Percentiles rank a stretch among this genome's conserved stretches.
Evolutionary conservation across 2,888 invertebrate species (phyloP).

Genomic region (Megastigmus dorsalis): DNA sequence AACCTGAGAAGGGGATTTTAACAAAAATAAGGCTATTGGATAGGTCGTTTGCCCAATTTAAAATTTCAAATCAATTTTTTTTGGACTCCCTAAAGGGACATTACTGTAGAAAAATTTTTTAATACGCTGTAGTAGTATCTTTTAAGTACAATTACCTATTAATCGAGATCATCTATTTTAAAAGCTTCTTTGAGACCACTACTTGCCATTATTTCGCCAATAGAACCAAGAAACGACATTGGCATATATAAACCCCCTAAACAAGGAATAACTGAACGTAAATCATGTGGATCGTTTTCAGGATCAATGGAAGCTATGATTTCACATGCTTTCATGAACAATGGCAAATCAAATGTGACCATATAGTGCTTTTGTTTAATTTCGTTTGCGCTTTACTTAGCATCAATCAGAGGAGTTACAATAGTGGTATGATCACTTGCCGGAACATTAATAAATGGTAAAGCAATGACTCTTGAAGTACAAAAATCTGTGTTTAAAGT

Average conservation of each 20-base stretch:
- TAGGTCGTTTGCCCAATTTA: too few relatives aligned
- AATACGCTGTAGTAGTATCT: too few relatives aligned
- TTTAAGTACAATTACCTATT: too few relatives aligned
- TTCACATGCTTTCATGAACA: slow-evolving; percentile 63
- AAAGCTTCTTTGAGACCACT: too few relatives aligned
- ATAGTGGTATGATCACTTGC: slow-evolving; percentile 62
- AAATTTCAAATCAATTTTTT: too few relatives aligned
- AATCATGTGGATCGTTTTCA: slow-evolving; percentile 56
- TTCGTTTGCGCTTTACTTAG: slow-evolving; percentile 3
- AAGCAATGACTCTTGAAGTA: slow-evolving; percentile 59
- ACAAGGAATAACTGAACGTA: slow-evolving; percentile 57
- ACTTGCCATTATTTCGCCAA: background rate
- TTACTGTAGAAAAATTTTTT: too few relatives aligned
- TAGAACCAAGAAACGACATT: background rate
- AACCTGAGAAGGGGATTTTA: too few relatives aligned
- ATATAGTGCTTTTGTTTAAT: slow-evolving; percentile 54
- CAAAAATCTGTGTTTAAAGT: slow-evolving; percentile 52
- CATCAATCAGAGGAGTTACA: slow-evolving; percentile 60
- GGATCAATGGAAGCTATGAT: slow-evolving; percentile 59
- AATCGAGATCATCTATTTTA: too few relatives aligned
- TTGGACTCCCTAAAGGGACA: too few relatives aligned
- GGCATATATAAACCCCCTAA: background rate
- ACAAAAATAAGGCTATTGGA: too few relatives aligned
- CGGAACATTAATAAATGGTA: slow-evolving; percentile 63
- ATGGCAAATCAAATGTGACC: slow-evolving; percentile 62